Conservation (phyloP, 2,797 vertebrate species). For the Sylvilagus floridanus region DNA sequence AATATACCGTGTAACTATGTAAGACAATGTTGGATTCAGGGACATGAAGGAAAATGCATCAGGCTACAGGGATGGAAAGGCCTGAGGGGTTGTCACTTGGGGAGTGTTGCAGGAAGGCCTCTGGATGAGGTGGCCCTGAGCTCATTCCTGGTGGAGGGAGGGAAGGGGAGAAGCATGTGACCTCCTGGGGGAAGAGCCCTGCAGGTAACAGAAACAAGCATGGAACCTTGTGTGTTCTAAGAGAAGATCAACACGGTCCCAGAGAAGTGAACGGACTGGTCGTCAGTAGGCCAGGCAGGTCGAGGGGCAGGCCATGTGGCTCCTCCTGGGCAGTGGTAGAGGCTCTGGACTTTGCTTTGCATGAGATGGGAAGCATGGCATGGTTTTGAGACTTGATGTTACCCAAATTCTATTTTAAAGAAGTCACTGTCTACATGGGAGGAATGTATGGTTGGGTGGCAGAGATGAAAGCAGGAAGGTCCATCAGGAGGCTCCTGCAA, state of each 20-base stretch:
- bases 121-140: neutral
- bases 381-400: neutral
- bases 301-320: neutral
- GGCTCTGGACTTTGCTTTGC: neutral
- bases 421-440: neutral
- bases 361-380: neutral
- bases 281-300: neutral
- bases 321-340: neutral
- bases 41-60: neutral
- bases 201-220: no score
- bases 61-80: neutral
- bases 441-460: neutral
- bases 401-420: neutral
- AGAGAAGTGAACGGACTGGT: accelerated
- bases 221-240: neutral
- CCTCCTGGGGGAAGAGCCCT: neutral
- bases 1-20: neutral
- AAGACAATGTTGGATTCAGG: neutral
- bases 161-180: neutral
- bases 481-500: neutral
- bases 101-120: neutral
- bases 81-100: neutral
- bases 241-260: neutral
- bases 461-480: neutral
- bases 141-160: neutral